Evolutionary conservation across 1,140 invertebrate species (phyloP).

Genomic region (Grapholita molesta): DNA sequence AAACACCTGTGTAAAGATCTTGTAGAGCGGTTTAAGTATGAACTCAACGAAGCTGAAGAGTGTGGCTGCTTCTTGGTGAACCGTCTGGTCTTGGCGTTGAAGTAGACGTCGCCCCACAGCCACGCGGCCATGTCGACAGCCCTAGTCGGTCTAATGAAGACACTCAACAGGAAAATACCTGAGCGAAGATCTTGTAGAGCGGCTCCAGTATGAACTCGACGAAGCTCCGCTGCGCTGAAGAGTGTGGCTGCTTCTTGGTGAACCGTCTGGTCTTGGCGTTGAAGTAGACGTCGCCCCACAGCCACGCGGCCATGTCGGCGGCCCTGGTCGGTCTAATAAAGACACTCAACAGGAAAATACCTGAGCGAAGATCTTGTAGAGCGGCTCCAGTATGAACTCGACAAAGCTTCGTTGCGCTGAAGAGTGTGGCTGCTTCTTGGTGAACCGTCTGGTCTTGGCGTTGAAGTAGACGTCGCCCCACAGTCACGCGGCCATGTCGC

Average conservation of each 20-base stretch:
- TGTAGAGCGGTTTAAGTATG: conserved; percentile 98
- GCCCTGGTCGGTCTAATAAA: too few species aligned
- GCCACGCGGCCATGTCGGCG: conserved; percentile 81
- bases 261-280: too few species aligned
- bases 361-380: conserved; percentile 99
- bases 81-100: too few species aligned
- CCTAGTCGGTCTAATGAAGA: too few species aligned
- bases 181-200: conserved; percentile 98
- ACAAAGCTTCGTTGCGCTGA: conserved; percentile 97
- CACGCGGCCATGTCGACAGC: conserved; percentile 82
- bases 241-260: conserved; percentile 83
- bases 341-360: too few species aligned
- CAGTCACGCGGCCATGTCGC: conserved; percentile 76
- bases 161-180: too few species aligned
- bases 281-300: too few species aligned
- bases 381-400: conserved; percentile 98
- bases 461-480: too few species aligned
- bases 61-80: conserved; percentile 81
- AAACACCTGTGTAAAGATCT: conserved; percentile 95
- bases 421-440: conserved; percentile 84
- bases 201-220: conserved; percentile 99
- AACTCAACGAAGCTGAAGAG: conserved; percentile 98
- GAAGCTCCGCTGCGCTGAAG: conserved; percentile 96
- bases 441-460: too few species aligned
- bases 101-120: too few species aligned